Evolutionary conservation across 1,140 invertebrate species (phyloP).

Genomic region (Drosophila ambigua): DNA sequence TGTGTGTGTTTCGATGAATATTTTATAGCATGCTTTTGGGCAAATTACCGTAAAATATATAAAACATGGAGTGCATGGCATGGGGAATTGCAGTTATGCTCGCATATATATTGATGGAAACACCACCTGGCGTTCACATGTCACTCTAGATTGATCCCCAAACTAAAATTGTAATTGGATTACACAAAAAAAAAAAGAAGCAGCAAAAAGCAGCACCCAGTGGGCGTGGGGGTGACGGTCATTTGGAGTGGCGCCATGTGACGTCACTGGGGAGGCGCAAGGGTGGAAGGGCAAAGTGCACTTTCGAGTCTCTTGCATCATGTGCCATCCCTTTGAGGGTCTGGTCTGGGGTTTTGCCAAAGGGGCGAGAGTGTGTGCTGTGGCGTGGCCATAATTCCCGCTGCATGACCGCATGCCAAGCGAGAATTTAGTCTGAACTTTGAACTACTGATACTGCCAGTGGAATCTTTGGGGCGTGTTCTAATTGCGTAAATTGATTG

Average conservation of each 20-base stretch:
- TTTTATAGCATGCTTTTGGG: constrained; percentile 75
- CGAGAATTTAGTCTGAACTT: constrained; percentile 20
- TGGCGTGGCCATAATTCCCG: neutral
- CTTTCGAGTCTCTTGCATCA: constrained; percentile 43
- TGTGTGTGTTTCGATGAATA: constrained; percentile 54
- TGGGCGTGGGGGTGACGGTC: constrained; percentile 11
- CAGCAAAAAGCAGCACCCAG: constrained; percentile 15
- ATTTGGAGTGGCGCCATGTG: constrained; percentile 29
- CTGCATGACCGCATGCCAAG: neutral
- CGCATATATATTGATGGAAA: constrained; percentile 10
- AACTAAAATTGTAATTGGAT: constrained; percentile 64
- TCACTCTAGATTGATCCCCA: constrained; percentile 2
- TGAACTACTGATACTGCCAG: constrained; percentile 28
- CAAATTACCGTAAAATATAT: constrained; percentile 70
- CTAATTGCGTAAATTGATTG: constrained; percentile 72
- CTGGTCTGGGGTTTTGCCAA: constrained; percentile 12
- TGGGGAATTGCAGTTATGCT: constrained; percentile 4
- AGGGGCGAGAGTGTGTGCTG: neutral
- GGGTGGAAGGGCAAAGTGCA: constrained; percentile 46
- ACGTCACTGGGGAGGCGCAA: constrained; percentile 38
- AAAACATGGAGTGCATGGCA: constrained; percentile 38
- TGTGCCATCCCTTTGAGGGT: constrained; percentile 19
- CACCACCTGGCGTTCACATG: constrained; percentile 2
- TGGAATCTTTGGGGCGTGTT: constrained; percentile 28
- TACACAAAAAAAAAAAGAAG: constrained; percentile 45